A percentile compares a stretch with the other conserved stretches of the same genome.
These are phyloP conservation scores for Mesoligia furuncula DNA, from an alignment of 2,888 invertebrate species.

Conservation along the genomic window DNA sequence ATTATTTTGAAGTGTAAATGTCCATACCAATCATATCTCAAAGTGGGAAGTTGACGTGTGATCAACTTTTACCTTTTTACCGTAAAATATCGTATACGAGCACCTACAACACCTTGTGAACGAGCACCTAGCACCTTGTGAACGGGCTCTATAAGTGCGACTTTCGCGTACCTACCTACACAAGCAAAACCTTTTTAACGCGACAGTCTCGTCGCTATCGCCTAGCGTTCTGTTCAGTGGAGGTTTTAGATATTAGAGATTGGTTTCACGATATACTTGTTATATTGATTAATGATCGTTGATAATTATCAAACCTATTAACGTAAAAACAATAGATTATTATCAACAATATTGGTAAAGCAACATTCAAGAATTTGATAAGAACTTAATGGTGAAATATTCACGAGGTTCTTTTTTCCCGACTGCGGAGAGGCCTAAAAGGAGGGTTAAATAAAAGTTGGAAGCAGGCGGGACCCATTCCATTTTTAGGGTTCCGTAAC, in stretches of 20 bases:
- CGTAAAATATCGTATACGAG: neutral
- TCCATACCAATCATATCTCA: too few species aligned
- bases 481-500: too few species aligned
- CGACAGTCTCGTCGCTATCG: neutral
- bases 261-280: neutral
- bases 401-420: too few species aligned
- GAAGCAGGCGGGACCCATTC: too few species aligned
- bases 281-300: constrained; percentile 33
- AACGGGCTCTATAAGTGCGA: neutral
- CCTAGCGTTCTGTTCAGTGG: neutral
- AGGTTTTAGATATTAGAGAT: constrained; percentile 9
- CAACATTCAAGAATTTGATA: neutral
- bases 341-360: constrained; percentile 7
- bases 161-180: neutral
- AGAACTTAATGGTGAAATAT: neutral
- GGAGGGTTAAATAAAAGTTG: too few species aligned
- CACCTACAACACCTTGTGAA: neutral
- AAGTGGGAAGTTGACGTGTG: neutral
- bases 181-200: too few species aligned
- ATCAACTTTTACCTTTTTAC: neutral
- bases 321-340: constrained; percentile 14
- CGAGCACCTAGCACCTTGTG: neutral
- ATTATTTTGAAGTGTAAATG: neutral
- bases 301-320: constrained; percentile 34
- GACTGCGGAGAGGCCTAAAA: too few species aligned